Evolutionary conservation across 2,888 invertebrate species (phyloP), one percentile per base, ranked within the genome.

Genomic region (Octonoba sinensis): DNA sequence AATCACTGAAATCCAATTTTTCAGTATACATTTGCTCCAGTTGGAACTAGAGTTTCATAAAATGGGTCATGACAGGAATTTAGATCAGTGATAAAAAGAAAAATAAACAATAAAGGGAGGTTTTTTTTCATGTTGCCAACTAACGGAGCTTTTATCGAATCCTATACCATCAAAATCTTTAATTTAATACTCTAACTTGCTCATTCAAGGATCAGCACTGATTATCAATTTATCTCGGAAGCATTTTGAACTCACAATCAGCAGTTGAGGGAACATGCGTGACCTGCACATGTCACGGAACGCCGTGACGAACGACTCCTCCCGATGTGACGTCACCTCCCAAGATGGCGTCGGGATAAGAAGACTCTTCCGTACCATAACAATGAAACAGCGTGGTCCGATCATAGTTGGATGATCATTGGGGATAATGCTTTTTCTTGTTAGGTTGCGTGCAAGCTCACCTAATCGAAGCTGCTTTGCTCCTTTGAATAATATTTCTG

Each of bases 241-340:
- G n/a, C 44, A 59, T 75, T 18, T 67, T 59, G 59, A 24, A 47
- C 65, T 60, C 27, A 72, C 71, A 72, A 72, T 79, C 72, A 27
- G 22, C 36, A 47, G 67, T 56, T 79, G 59, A 54, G 65, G 11
- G 47, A 67, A 27, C 56, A 56, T 70, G 77, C 69, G 62, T 81
- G 67, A 73, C 62, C 57, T 54, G 62, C 56, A 18, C 46, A 57
- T 22, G 49, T 73, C 79, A 73, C 79, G 73, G 74, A 69, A 51
- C 79, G 56, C 51, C 79, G 79, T 81, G 79, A 81, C 62, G 57
- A 67, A 62, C 22, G 73, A 74, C 73, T 81, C 79, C 73, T 81
- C 73, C 73, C 67, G 56, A 27, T 54, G 49, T 81, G 79, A 81
- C 79, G 79, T 81, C 73, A 74, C 51, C 62, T 54, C 62, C 57